phyloP scores from a whole-genome alignment of 2,113 vertebrate species.

The Aramus guarauna region DNA sequence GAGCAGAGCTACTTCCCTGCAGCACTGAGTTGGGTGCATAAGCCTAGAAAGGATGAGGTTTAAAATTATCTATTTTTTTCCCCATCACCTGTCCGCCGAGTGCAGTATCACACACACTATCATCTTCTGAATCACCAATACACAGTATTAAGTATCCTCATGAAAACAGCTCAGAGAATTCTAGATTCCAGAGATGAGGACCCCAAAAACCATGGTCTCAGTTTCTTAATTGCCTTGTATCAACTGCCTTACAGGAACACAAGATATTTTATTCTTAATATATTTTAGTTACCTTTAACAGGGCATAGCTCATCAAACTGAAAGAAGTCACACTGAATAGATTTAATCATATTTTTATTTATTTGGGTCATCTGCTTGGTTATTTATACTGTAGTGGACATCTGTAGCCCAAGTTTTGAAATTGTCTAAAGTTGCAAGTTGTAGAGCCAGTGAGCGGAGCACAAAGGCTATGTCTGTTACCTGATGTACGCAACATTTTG shows the following conservation, averaged over 20 bases:
- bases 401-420: background rate
- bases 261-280: background rate
- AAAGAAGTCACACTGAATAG: background rate
- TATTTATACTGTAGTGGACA: background rate
- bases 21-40: background rate
- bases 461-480: background rate
- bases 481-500: background rate
- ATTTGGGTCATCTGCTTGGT: background rate
- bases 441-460: background rate
- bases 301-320: background rate
- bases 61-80: background rate
- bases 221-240: background rate
- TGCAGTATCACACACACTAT: background rate
- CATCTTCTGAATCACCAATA: background rate
- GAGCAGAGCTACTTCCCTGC: background rate
- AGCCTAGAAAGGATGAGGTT: background rate
- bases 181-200: background rate
- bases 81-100: rapidly evolving
- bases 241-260: background rate
- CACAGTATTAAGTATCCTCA: background rate
- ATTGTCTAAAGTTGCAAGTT: background rate
- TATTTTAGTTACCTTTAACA: background rate
- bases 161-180: background rate
- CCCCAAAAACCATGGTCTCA: background rate
- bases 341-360: background rate